Evolutionary conservation across 2,888 invertebrate species (phyloP).

Genomic region (Hypercompe scribonia): DNA sequence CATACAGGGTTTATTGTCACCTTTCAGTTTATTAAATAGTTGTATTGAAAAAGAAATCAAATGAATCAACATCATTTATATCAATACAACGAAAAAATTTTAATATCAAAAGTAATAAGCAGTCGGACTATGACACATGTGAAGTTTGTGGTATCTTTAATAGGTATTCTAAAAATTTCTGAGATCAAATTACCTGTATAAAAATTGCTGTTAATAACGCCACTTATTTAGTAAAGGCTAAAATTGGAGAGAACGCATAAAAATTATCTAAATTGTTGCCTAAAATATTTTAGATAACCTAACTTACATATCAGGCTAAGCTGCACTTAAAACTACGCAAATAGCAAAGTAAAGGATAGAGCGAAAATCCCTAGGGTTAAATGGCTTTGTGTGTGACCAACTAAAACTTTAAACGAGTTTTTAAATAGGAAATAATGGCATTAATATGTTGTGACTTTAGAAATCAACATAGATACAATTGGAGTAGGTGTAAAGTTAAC

Average conservation of each 20-base stretch:
- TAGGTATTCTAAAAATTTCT: too few relatives aligned
- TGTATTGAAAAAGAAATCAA: too few relatives aligned
- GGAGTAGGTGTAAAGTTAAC: not conserved
- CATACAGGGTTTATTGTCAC: too few relatives aligned
- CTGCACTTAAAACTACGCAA: constrained; percentile 14
- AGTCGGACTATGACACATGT: too few relatives aligned
- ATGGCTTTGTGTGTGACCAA: not conserved
- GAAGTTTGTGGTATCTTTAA: too few relatives aligned
- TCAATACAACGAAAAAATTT: too few relatives aligned
- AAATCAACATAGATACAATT: not conserved
- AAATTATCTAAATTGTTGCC: not conserved
- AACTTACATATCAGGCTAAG: constrained; percentile 15
- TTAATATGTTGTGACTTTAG: not conserved
- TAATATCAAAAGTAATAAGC: too few relatives aligned
- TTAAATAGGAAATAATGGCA: not conserved
- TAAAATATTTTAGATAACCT: constrained; percentile 1
- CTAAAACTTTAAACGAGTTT: not conserved
- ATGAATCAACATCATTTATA: too few relatives aligned
- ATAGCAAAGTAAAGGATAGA: constrained; percentile 3
- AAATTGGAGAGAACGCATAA: not conserved
- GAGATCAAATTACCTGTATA: too few relatives aligned
- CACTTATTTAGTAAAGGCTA: not conserved
- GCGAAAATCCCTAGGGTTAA: not conserved
- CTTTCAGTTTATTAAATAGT: too few relatives aligned
- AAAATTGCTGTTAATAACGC: too few relatives aligned